Conservation (phyloP, 2,113 vertebrate genomes). For the Neotoma lepida region DNA sequence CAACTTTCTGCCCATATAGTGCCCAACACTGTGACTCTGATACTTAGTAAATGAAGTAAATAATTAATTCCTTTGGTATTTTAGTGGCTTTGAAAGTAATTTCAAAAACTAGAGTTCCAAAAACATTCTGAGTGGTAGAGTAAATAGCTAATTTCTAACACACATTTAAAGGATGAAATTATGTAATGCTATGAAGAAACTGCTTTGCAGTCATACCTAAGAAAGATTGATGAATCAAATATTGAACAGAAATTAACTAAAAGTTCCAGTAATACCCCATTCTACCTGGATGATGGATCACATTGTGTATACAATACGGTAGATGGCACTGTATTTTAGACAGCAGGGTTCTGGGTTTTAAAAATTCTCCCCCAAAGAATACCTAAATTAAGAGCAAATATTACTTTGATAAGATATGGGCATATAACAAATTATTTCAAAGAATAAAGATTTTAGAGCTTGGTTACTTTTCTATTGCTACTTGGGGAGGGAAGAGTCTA, state of each 20-base stretch:
- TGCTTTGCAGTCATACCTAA: constrained; percentile 56
- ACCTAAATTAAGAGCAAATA: constrained; percentile 55
- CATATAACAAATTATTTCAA: constrained; percentile 52
- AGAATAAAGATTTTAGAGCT: constrained; percentile 36
- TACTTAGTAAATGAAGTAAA: constrained; percentile 27
- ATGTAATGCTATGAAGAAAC: constrained; percentile 48
- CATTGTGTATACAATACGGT: neutral
- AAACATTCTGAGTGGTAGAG: neutral
- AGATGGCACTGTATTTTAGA: constrained; percentile 15
- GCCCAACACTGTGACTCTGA: constrained; percentile 2
- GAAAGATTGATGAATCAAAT: constrained; percentile 45
- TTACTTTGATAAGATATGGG: constrained; percentile 31
- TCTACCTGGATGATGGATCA: constrained; percentile 7
- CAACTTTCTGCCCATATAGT: constrained; percentile 18
- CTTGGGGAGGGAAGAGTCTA: neutral
- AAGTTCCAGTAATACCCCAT: constrained; percentile 36
- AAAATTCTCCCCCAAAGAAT: constrained; percentile 34
- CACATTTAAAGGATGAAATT: constrained; percentile 56
- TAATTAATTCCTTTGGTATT: constrained; percentile 35
- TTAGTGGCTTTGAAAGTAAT: constrained; percentile 64
- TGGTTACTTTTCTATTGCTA: neutral
- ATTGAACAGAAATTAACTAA: constrained; percentile 58
- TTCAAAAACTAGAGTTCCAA: neutral
- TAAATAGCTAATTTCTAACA: constrained; percentile 36
- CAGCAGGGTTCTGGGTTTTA: constrained; percentile 17